Conservation (phyloP, 2,888 invertebrate species). For the Eutolmus rufibarbis region DNA sequence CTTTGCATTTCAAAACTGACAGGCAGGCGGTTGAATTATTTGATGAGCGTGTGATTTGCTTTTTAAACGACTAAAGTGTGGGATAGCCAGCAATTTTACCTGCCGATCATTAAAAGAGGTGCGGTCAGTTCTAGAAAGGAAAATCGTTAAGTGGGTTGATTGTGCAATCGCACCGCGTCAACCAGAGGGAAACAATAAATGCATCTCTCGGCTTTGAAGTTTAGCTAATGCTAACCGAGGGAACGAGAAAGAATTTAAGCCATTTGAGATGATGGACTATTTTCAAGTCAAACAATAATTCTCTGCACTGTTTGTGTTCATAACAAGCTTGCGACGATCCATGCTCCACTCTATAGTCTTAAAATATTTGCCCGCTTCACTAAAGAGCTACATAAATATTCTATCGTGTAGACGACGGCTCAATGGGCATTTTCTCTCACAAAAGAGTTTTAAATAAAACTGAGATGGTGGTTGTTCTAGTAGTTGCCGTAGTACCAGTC, state of each 20-base stretch:
- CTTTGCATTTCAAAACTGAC: constrained; percentile 42
- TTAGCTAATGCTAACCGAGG: not conserved
- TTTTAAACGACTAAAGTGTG: constrained; percentile 43
- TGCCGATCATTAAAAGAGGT: constrained; percentile 43
- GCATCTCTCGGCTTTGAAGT: not conserved
- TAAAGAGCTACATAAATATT: not conserved
- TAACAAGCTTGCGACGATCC: not conserved
- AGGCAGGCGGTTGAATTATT: constrained; percentile 43
- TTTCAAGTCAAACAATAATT: not conserved
- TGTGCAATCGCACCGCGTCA: constrained; percentile 18
- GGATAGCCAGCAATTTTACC: constrained; percentile 42
- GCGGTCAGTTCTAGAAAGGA: constrained; percentile 42
- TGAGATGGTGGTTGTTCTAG: not conserved
- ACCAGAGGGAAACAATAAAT: not conserved
- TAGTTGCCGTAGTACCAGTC: not conserved
- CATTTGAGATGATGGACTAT: not conserved
- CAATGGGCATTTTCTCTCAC: not conserved
- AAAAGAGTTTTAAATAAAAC: not conserved
- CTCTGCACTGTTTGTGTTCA: not conserved
- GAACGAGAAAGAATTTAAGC: not conserved
- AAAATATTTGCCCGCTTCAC: not conserved
- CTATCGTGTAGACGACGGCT: not conserved
- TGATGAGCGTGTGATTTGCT: constrained; percentile 44
- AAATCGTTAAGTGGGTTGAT: constrained; percentile 36
- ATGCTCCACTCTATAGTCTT: not conserved